Evolutionary conservation across 2,113 vertebrate genomes (phyloP).

Genomic region (Actenoides lindsayi): DNA sequence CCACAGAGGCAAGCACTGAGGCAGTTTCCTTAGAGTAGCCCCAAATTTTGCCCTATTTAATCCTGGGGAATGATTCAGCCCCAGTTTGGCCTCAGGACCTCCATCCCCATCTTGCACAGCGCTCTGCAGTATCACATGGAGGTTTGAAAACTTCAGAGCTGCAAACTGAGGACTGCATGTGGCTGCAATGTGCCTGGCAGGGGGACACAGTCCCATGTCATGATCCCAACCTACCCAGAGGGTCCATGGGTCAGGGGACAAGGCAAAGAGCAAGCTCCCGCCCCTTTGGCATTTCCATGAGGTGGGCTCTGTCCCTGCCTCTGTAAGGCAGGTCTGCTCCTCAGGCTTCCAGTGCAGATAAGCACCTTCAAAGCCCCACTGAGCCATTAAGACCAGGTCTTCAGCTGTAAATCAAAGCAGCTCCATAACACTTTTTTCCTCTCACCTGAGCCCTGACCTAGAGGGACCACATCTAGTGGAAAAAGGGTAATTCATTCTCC

Average conservation of each 20-base stretch:
- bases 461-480: not conserved
- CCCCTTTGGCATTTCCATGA: not conserved
- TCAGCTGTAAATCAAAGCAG: constrained; percentile 34
- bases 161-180: not conserved
- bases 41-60: not conserved
- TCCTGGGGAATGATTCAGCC: not conserved
- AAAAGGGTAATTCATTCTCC: constrained; percentile 37
- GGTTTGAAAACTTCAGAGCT: not conserved
- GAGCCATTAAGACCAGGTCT: not conserved
- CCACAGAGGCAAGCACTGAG: not conserved
- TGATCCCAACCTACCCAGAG: not conserved
- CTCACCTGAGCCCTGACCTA: constrained; percentile 37
- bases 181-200: not conserved
- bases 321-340: not conserved
- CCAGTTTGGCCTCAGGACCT: not conserved
- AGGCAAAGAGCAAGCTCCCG: not conserved
- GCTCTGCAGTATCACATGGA: not conserved
- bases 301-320: not conserved
- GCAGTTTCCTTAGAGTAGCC: not conserved
- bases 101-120: not conserved
- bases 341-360: not conserved
- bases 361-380: not conserved
- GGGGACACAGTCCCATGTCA: not conserved
- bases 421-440: not conserved
- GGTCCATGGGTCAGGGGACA: not conserved